Evolutionary conservation across 2,797 vertebrate species (phyloP), one percentile per base, ranked within the genome.

Genomic region (Pithecia hirsuta): DNA sequence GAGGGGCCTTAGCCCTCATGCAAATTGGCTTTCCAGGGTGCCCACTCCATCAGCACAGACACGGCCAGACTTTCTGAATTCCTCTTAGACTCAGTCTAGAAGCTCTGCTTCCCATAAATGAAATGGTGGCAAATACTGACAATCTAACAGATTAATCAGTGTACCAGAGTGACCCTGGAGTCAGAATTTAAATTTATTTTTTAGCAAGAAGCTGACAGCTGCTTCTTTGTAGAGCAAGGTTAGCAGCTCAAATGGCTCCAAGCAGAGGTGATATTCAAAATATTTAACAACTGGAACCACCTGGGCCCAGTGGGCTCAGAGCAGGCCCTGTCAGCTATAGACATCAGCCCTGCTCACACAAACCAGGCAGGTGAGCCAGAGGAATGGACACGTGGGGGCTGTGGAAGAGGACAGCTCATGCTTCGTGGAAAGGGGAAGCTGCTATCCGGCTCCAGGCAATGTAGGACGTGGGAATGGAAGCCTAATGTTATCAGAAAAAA

Each of bases 171-270:
- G 92, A 96, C 96, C 94, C 94, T 52, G 59, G 64, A 97, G 96
- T 92, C 93, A 83, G 87, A 79, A 97, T 95, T 96, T 93, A 89
- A 96, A 97, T 96, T 85, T 96, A 87, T 70, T 93, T 95, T 88
- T 79, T 76, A 95, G 52, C 74, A 93, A 89, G 91, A 86, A 78
- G 92, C 92, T 96, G 94, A 93, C 46, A 91, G 96, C 95, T 85
- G 52, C 59, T 86, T 96, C 92, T 93, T 94, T 93, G 52, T 80
- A n/a, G 26, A 89, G n/a, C 67, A 78, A 78, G 84, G 83, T 89
- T 89, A 80, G 59, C 93, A 79, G 57, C 90, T 92, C 74, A 76
- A 26, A 81, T 67, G 88, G 90, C 96, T 92, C 57, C 41, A 74
- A 28, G 94, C 87, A 91, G 61, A 59, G 22, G 22, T 48, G 80